phyloP scores from a whole-genome alignment of 1,140 invertebrate species.

The Euglossa dilemma region DNA sequence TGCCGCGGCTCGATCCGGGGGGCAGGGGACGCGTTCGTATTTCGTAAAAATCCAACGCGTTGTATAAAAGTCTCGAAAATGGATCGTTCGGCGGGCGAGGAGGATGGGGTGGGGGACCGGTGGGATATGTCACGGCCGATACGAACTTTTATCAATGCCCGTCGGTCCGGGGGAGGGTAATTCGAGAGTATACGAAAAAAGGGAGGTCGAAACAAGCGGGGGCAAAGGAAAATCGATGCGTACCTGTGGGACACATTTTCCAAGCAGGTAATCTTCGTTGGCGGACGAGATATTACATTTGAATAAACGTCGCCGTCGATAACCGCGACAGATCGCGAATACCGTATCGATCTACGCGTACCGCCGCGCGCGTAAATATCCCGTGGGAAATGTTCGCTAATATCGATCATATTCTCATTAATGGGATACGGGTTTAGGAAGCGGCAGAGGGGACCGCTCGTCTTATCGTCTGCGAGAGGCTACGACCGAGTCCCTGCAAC shows the following conservation, averaged over 20 bases:
- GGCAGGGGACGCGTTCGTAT: not conserved
- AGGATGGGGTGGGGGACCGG: too few species aligned
- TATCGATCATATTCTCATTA: constrained; percentile 81
- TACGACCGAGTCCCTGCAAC: not conserved
- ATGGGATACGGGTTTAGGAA: constrained; percentile 65
- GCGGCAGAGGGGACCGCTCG: not conserved
- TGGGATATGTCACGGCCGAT: not conserved
- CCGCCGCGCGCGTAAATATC: constrained; percentile 68
- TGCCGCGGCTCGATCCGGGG: too few species aligned
- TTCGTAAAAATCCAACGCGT: not conserved
- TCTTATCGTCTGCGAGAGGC: not conserved
- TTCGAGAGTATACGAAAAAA: constrained; percentile 4
- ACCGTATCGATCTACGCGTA: constrained; percentile 68
- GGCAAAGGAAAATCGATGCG: constrained; percentile 46
- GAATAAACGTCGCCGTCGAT: constrained; percentile 81
- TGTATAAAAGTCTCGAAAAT: not conserved
- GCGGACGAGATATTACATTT: constrained; percentile 82
- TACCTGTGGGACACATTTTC: constrained; percentile 80
- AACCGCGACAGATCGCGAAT: constrained; percentile 70
- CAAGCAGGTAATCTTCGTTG: constrained; percentile 78
- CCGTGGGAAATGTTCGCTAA: constrained; percentile 81
- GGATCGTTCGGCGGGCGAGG: not conserved
- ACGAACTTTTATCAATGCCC: constrained; percentile 38
- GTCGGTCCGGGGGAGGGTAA: not conserved
- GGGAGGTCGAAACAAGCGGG: constrained; percentile 28